Base-by-base conservation (phyloP, 2,888 invertebrate species). In the Cataglyphis rosenhaueri region DNA sequence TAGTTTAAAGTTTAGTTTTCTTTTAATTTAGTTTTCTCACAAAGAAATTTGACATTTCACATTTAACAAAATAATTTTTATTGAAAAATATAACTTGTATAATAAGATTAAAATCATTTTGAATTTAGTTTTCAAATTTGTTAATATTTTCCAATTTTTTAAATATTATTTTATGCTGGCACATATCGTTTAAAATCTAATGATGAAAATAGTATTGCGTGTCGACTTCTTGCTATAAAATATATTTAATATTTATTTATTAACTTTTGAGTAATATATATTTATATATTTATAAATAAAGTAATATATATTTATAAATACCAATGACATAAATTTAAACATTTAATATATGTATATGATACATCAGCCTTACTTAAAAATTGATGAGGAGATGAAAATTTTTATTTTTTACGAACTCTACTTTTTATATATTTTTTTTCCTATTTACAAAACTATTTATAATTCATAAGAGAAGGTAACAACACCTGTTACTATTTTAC, bases 391-490 rank as follows among this genome's bases (percentile, higher is more conserved):
- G 1, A 35, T 21, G 3, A 32, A n/a, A 41, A 25, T 15, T 38
- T 57, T 35, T 18, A 12, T n/a, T 66, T 41, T 2, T 41, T 2
- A 32, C 10, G 4, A 71, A 18, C 15, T 73, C 6, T 71, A 25
- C 25, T n/a, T 64, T 64, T 70, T 44, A 29, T 55, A 55, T 21
- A 29, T 55, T 59, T 29, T n/a, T 10, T 38, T 18, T 57, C 25
- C 1, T 62, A 15, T 48, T 35, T 21, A 29, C 18, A 65, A 52
- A 52, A 29, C 65, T 65, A 10, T 75, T 75, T 64, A 75, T 64
- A 52, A 75, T 75, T 75, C 65, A 75, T 52, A 38, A 18, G 35
- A 35, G 64, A 52, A 75, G 64, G 25, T 32, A 15, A 25, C 52
- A 65, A 35, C 75, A 75, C 52, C 74, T 75, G 74, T 25, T 52